Evolutionary conservation across 2,113 vertebrate genomes (phyloP), one percentile per base, ranked within the genome.

Genomic region (Urocitellus parryii): DNA sequence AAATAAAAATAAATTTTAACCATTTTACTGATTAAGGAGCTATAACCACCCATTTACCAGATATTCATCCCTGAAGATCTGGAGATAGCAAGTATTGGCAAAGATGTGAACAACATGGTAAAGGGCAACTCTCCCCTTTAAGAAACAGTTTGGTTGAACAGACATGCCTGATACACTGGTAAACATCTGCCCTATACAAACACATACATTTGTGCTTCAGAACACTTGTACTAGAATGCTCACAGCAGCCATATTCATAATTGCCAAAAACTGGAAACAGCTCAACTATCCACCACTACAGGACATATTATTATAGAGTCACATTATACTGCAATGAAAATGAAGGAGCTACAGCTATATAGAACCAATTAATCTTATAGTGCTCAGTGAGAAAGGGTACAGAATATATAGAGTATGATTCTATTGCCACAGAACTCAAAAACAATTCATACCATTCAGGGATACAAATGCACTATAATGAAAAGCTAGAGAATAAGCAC

Each of bases 161-260:
- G 48, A 84, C 45, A 65, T 83, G 37, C 0, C 70, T 76, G 37
- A 25, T 27, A 58, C 24, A 61, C 25, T 79, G 56, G 42, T 72
- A 87, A 89, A 96, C 83, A 96, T 63, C 51, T 37, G 72, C 70
- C 42, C 76, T 34, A 83, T 22, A 94, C 68, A 93, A 68, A 78
- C 17, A 12, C 22, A 42, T 45, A 51, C 5, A 67, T 18, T 70
- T 72, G 42, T 88, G 61, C 81, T 58, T 29, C 37, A 76, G 78
- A 85, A 74, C 27, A 78, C 32, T 91, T 65, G 24, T 8, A 76
- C 3, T 25, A 70, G 86, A 81, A 63, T 78, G 70, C 32, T 94
- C 76, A 24, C 17, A 65, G 74, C 25, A 27, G 48, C 61, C 22
- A 68, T 51, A 86, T 89, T 90, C 65, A 53, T 67, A 93, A 78